Base-by-base conservation (phyloP, 2,113 vertebrate genomes). In the Gallinago jamesoni region DNA sequence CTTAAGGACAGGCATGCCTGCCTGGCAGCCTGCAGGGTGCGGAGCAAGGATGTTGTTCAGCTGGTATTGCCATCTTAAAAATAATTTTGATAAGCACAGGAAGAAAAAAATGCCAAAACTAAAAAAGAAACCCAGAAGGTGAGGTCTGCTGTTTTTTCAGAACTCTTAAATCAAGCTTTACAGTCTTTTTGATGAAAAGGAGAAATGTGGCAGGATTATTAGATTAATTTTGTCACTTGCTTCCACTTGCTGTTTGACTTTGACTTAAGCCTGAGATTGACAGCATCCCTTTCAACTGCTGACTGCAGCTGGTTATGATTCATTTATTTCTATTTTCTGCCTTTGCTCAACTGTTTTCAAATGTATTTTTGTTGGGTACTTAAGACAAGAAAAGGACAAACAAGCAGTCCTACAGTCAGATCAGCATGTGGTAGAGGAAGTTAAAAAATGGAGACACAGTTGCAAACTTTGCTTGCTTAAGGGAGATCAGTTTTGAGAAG, bases 291-390 rank as follows among this genome's bases (percentile, higher is more conserved):
- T 95, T 92, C 87, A 94, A 43, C 43, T 91, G 77, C 93, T 64
- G 81, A 81, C n/a, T 73, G 91, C 91, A 96, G 87, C 73, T 95
- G 93, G 69, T 78, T 91, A 35, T 92, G 89, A 95, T 92, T 95
- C 43, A 92, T 90, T 88, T 90, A 57, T 80, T 97, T 96, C 79
- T 90, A 75, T 87, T 95, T 93, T 55, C 50, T 96, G 89, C 89
- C 69, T 92, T 84, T 92, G 80, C 59, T 96, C 66, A 63, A 56
- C 80, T 76, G 35, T 73, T 92, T 50, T 69, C 62, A 79, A 53
- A 45, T 89, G 48, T 89, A 84, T 96, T 97, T 95, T 87, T 92
- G 45, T 87, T 78, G 57, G 43, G 37, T 89, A 50, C 73, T 90
- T 86, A 87, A 79, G 60, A 73, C 41, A 72, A 89, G 60, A 84